phyloP scores from a whole-genome alignment of 2,888 invertebrate species.

The Octonoba sinensis region DNA sequence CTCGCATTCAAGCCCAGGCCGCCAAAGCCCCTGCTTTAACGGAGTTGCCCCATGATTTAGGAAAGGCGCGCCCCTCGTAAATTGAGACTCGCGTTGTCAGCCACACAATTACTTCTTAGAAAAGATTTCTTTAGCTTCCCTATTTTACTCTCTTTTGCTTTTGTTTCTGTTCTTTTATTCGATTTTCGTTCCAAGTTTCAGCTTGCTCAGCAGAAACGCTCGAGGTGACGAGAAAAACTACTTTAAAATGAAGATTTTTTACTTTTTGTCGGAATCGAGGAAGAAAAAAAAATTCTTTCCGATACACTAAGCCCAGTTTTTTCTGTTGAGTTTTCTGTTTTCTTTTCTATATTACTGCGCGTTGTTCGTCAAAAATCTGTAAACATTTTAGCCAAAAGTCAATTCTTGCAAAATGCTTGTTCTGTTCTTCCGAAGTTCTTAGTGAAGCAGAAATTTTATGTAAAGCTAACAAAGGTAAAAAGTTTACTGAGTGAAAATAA shows the following conservation, averaged over 20 bases:
- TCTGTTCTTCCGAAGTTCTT: too few relatives aligned
- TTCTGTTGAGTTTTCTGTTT: too few relatives aligned
- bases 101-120: constrained; percentile 61
- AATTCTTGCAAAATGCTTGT: too few relatives aligned
- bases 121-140: constrained; percentile 15
- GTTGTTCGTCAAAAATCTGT: too few relatives aligned
- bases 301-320: too few relatives aligned
- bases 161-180: constrained; percentile 26
- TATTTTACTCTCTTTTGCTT: constrained; percentile 5
- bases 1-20: constrained; percentile 51
- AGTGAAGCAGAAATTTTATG: too few relatives aligned
- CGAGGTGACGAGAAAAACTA: constrained; percentile 34
- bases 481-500: too few relatives aligned
- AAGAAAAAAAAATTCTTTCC: not conserved
- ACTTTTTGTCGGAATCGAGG: constrained; percentile 3
- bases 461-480: too few relatives aligned
- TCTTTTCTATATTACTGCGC: too few relatives aligned
- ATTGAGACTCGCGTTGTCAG: constrained; percentile 55
- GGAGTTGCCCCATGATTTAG: constrained; percentile 50
- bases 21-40: constrained; percentile 37
- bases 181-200: not conserved
- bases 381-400: too few relatives aligned
- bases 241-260: constrained; percentile 28
- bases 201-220: not conserved
- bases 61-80: constrained; percentile 45